A percentile compares a stretch with the other conserved stretches of the same genome.
Evolutionary conservation across 2,797 vertebrate genomes (phyloP).

Genomic region (Eidolon dupreanum): DNA sequence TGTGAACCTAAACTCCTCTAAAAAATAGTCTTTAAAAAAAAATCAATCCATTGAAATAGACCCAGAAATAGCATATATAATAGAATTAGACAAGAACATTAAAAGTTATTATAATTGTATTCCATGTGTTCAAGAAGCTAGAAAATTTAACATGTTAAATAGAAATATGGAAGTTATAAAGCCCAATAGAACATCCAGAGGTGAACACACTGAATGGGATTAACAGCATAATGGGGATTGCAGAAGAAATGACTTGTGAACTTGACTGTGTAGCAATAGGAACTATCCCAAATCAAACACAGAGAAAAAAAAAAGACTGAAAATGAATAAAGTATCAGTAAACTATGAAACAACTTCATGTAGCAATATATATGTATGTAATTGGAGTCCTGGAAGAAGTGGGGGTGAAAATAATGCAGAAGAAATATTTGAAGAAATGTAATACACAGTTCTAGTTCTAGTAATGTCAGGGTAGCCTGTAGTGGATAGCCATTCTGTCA

Average conservation of each 20-base stretch:
- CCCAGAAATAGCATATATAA: neutral
- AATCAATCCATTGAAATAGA: neutral
- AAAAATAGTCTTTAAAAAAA: neutral
- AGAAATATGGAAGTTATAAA: neutral
- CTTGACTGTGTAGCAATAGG: neutral
- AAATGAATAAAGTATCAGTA: neutral
- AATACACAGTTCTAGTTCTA: neutral
- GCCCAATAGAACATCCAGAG: neutral
- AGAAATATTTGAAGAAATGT: neutral
- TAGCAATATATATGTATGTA: neutral
- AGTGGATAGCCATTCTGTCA: neutral
- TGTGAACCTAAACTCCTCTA: neutral
- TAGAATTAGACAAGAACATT: constrained; percentile 23
- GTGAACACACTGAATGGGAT: neutral
- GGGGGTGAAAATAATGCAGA: neutral
- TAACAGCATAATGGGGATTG: neutral
- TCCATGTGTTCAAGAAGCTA: neutral
- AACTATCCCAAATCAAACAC: neutral
- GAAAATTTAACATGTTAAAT: neutral
- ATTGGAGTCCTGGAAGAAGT: neutral
- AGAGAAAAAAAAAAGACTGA: neutral
- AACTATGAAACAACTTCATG: neutral
- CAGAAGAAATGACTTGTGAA: neutral
- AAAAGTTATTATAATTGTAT: neutral
- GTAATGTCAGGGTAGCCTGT: neutral